A percentile compares a stretch with the other conserved stretches of the same genome.
Evolutionary conservation across 37 sponge, comb jelly and placozoan genomes (phyloP).

Genomic region (Halisarca cf. caerulea): DNA sequence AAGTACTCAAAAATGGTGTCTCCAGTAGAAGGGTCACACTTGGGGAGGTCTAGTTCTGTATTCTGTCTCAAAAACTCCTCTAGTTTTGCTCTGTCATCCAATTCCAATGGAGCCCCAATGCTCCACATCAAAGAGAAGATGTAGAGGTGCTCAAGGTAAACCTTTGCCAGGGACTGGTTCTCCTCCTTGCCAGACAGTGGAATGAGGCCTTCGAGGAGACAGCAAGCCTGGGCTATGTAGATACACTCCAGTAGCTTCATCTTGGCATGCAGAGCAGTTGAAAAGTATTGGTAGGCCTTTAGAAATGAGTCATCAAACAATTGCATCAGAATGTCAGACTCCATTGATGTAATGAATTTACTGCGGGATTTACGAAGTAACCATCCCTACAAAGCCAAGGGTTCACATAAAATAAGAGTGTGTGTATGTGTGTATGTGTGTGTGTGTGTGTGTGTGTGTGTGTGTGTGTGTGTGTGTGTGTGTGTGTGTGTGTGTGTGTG

Average conservation of each 20-base stretch:
- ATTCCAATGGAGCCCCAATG: slow-evolving; percentile 92
- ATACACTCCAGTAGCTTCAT: slow-evolving; percentile 94
- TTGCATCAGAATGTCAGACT: slow-evolving; percentile 61
- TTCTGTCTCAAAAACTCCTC: slow-evolving; percentile 87
- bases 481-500: no score
- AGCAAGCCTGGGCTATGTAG: slow-evolving; percentile 83
- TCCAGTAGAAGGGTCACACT: slow-evolving; percentile 45
- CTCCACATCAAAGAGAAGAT: slow-evolving; percentile 98
- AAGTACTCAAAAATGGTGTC: slow-evolving; percentile 99
- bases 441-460: no score
- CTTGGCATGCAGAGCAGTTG: slow-evolving; percentile 72
- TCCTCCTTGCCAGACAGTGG: slow-evolving; percentile 74
- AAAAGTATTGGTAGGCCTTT: slow-evolving; percentile 66
- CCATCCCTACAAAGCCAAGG: slow-evolving; percentile 59
- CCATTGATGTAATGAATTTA: slow-evolving; percentile 73
- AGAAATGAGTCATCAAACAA: slow-evolving; percentile 84
- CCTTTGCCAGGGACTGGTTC: slow-evolving; percentile 48
- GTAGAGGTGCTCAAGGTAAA: slow-evolving; percentile 86
- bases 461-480: no score
- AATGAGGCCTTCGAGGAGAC: slow-evolving; percentile 88
- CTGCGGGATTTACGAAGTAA: slow-evolving; percentile 63
- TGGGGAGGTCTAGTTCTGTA: slow-evolving; percentile 72
- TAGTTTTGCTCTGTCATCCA: slow-evolving; percentile 91
- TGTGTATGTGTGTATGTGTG: no score
- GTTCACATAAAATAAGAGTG: not conserved